Evolutionary conservation across 92 coral and sea anemone genomes (phyloP).

Genomic region (Palythoa heliodiscus): DNA sequence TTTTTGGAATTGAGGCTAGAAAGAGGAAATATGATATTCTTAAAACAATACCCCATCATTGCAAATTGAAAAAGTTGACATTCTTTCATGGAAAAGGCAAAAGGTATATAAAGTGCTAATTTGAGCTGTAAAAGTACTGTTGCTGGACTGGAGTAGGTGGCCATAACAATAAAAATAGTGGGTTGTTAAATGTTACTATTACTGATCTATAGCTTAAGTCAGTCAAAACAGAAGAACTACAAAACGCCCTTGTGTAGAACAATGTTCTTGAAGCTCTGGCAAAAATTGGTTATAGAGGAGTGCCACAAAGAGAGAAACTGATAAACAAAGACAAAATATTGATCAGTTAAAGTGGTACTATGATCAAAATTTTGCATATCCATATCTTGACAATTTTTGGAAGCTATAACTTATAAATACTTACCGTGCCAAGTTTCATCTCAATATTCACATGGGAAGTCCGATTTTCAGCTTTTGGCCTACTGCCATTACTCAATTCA

Average conservation of each 20-base stretch:
- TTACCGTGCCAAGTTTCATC: no score
- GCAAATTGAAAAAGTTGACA: background rate
- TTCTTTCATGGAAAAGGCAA: no score
- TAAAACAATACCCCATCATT: background rate
- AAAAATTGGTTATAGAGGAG: slow-evolving; percentile 61
- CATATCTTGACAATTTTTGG: no score
- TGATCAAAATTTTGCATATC: no score
- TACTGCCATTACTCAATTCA: no score
- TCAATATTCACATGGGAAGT: no score
- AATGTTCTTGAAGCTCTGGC: slow-evolving; percentile 45
- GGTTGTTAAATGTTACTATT: background rate
- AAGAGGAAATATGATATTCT: background rate
- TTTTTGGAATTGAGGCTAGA: no score
- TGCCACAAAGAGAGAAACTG: slow-evolving; percentile 55
- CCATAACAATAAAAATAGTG: background rate
- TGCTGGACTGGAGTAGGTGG: background rate
- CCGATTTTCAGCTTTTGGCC: no score
- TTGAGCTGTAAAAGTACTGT: background rate
- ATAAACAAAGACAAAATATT: slow-evolving; percentile 37
- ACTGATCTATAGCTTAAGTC: slow-evolving; percentile 25
- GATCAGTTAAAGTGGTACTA: slow-evolving; percentile 46
- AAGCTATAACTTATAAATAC: no score
- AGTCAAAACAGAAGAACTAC: slow-evolving; percentile 44
- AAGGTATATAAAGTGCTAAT: no score
- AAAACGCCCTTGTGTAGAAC: slow-evolving; percentile 44